Evolutionary conservation across 2,888 invertebrate genomes (phyloP).

Genomic region (Macrostomum cliftonense): DNA sequence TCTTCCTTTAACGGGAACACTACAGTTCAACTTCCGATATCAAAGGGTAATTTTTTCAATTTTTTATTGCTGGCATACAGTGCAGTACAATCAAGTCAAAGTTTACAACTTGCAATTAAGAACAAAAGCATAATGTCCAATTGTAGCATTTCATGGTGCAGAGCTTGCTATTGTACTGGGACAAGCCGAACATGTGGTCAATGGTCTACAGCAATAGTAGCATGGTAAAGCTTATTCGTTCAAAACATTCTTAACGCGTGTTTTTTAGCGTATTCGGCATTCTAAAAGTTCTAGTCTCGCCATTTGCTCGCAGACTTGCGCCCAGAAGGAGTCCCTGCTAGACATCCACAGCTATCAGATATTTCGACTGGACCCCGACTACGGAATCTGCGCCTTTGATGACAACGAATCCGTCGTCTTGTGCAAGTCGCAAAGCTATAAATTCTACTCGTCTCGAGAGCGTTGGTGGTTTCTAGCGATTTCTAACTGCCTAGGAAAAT

Average conservation of each 20-base stretch:
- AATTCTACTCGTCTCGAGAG: slow-evolving; percentile 60
- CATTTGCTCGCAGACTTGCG: slow-evolving; percentile 47
- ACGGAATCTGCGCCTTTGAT: slow-evolving; percentile 22
- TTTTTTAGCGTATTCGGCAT: too few species aligned
- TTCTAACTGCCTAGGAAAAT: slow-evolving; percentile 51
- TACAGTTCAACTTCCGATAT: slow-evolving; percentile 62
- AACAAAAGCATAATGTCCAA: too few species aligned
- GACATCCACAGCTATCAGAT: slow-evolving; percentile 57
- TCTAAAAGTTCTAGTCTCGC: too few species aligned
- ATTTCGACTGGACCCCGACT: slow-evolving; percentile 47
- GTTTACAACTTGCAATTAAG: too few species aligned
- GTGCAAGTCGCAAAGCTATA: slow-evolving; percentile 32
- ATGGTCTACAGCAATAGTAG: slow-evolving; percentile 46
- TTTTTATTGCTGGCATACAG: too few species aligned
- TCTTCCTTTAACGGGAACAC: slow-evolving; percentile 58
- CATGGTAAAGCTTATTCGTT: too few species aligned
- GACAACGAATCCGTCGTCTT: slow-evolving; percentile 11
- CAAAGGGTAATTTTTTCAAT: slow-evolving; percentile 26
- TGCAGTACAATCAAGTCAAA: too few species aligned
- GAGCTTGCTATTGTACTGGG: slow-evolving; percentile 63
- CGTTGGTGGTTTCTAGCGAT: slow-evolving; percentile 85
- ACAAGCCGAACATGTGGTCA: slow-evolving; percentile 64
- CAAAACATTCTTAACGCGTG: too few species aligned
- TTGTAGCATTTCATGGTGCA: slow-evolving; percentile 40
- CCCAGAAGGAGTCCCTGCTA: slow-evolving; percentile 53